Conservation (phyloP, 2,797 vertebrate species). For the Acropternis orthonyx region DNA sequence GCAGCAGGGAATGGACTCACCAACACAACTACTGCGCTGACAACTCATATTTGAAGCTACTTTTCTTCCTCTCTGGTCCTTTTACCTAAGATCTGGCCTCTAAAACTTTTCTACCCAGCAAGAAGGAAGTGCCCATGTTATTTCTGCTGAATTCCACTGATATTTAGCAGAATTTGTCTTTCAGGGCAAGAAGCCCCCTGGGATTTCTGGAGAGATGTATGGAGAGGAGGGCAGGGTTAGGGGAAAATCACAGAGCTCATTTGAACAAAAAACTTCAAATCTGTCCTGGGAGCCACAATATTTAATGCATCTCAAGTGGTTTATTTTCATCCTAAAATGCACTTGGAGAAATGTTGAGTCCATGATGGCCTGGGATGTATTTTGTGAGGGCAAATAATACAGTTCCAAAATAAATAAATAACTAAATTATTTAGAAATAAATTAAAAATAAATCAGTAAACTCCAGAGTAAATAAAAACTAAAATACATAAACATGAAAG, state of each 20-base stretch:
- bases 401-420: not conserved
- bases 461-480: not conserved
- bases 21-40: not conserved
- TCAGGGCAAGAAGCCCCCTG: not conserved
- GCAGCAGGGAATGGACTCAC: not conserved
- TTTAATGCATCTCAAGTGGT: not conserved
- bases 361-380: not conserved
- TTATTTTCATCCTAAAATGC: not conserved
- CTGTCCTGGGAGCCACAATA: not conserved
- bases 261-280: not conserved
- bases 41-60: not conserved
- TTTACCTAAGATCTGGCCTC: not conserved
- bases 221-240: fast-evolving
- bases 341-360: not conserved
- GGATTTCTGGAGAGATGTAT: not conserved
- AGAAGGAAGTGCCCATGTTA: not conserved
- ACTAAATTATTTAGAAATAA: not conserved
- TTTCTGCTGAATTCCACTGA: not conserved
- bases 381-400: not conserved
- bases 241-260: not conserved
- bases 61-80: not conserved
- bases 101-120: not conserved
- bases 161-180: not conserved
- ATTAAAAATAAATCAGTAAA: not conserved
- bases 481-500: not conserved